Conservation (phyloP, 2,797 vertebrate species). For the Tragelaphus eurycerus region DNA sequence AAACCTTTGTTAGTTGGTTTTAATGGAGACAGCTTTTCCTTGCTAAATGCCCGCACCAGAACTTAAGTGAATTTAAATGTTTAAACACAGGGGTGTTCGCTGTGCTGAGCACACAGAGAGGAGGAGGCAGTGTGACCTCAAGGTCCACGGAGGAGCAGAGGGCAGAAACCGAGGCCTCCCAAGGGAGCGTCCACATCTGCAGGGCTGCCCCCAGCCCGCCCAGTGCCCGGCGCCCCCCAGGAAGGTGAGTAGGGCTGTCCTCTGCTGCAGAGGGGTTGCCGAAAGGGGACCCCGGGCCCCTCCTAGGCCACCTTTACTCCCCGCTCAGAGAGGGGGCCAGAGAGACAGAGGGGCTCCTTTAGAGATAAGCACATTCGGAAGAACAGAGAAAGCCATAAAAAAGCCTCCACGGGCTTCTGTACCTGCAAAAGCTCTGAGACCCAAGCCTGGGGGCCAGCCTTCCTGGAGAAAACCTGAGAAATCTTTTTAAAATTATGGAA, state of each 20-base stretch:
- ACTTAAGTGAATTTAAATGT: background rate
- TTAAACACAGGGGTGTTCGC: background rate
- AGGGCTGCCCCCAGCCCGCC: background rate
- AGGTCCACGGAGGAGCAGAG: slow-evolving; percentile 72
- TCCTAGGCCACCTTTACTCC: slow-evolving; percentile 49
- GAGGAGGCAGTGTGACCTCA: slow-evolving; percentile 57
- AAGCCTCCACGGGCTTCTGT: background rate
- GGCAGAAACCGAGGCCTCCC: slow-evolving; percentile 48
- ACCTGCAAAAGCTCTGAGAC: background rate
- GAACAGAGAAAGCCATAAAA: slow-evolving; percentile 21
- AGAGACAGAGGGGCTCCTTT: slow-evolving; percentile 74
- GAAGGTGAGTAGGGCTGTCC: background rate
- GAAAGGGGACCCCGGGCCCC: slow-evolving; percentile 52
- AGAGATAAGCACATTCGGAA: slow-evolving; percentile 69
- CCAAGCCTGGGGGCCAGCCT: slow-evolving; percentile 55
- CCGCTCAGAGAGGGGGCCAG: slow-evolving; percentile 52
- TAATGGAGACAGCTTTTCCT: background rate
- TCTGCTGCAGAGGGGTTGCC: background rate
- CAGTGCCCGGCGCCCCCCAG: background rate
- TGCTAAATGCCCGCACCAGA: background rate
- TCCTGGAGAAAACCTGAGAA: background rate
- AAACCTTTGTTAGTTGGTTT: background rate
- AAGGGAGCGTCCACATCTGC: background rate
- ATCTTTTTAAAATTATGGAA: background rate
- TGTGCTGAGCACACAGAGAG: slow-evolving; percentile 43